Evolutionary conservation across 2,797 vertebrate species (phyloP), one percentile per base, ranked within the genome.

Genomic region (Dipus sagitta): DNA sequence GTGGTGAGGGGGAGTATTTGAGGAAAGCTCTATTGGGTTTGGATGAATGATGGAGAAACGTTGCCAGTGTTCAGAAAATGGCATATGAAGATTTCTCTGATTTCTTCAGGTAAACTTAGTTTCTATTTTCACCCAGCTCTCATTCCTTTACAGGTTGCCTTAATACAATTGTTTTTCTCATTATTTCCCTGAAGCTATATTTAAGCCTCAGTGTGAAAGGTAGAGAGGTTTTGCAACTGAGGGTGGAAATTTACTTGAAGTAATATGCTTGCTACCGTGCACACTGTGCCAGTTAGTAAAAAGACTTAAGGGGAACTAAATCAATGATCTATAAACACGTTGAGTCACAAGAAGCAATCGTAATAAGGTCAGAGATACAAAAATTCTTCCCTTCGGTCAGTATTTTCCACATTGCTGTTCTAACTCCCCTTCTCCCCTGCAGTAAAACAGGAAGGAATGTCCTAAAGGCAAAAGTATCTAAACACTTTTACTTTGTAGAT

Each of bases 31-130:
- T 72, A 13, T 90, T 93, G 64, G 26, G 52, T 91, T 91, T 94
- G 81, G 87, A 7, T 79, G 17, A 79, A 47, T 86, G 24, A 32
- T 84, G 12, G 15, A 76, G 30, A 76, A 81, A 78, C 82, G 47
- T 4, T 60, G 65, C 81, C 86, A 72, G 4, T 85, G 17, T 75
- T 24, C 42, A 71, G 47, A n/a, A 92, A 75, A 17, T 80, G 78
- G 42, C 42, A 11, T 68, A 32, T 54, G 82, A 68, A 80, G 65
- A 65, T 14, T 60, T 88, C 32, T 78, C 71, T 23, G 89, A 5
- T 86, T 92, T 93, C 68, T 93, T 94, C 89, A 67, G 70, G n/a
- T 86, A 90, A 86, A 77, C 67, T 86, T 86, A 42, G 30, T 95
- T 89, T 92, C 34, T 95, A 0, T 94, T 87, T 93, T 79, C 60